These are phyloP conservation scores for Chrysogorgia sp. DNA, from an alignment of 92 coral and sea anemone species.

Conservation along the genomic window DNA sequence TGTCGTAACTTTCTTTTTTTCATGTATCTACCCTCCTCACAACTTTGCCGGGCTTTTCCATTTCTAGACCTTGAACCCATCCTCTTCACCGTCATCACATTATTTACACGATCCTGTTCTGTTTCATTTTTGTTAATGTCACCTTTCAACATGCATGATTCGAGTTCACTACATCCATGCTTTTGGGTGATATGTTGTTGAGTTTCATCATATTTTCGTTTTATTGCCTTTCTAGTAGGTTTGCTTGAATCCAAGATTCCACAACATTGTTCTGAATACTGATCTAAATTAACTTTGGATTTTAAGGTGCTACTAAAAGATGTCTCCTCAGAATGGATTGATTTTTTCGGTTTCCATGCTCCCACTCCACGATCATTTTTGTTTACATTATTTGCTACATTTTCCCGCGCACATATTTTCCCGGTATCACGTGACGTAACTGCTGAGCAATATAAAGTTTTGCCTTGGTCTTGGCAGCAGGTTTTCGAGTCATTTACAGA, in stretches of 20 bases:
- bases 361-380: background rate
- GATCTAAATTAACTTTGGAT: no score
- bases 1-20: conserved; percentile 4
- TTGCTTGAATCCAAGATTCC: no score
- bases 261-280: no score
- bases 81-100: background rate
- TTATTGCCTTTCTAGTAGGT: no score
- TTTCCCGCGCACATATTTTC: conserved; percentile 42
- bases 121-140: conserved; percentile 16
- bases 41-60: conserved; percentile 21
- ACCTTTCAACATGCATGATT: background rate
- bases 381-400: background rate
- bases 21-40: conserved; percentile 5
- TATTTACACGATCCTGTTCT: background rate
- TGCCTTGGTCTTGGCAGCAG: background rate
- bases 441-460: background rate
- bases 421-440: conserved; percentile 21
- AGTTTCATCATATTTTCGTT: no score
- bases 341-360: background rate
- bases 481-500: conserved; percentile 14
- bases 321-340: background rate
- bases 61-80: conserved; percentile 26
- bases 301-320: background rate
- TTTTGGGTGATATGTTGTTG: background rate
- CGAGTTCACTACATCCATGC: background rate